phyloP scores from a whole-genome alignment of 2,888 invertebrate species.

The Steinernema carpocapsae region DNA sequence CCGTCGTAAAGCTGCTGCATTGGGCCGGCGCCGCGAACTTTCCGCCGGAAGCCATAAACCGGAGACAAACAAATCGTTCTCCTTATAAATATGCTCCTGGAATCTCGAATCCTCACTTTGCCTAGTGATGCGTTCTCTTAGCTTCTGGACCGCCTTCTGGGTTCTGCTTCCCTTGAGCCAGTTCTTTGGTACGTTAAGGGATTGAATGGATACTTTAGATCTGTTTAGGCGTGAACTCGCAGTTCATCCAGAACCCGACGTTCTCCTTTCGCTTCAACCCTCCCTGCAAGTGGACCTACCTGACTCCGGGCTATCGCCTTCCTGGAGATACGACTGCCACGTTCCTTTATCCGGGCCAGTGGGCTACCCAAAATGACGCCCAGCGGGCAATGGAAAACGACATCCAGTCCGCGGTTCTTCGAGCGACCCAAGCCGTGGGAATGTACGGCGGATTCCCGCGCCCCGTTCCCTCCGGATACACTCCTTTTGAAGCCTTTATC shows the following conservation, averaged over 20 bases:
- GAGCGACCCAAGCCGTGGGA: not conserved
- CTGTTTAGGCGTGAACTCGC: slow-evolving; percentile 7
- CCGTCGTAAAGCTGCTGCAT: not conserved
- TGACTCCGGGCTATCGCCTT: not conserved
- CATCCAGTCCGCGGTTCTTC: slow-evolving; percentile 21
- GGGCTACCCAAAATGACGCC: slow-evolving; percentile 25
- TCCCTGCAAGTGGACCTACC: slow-evolving; percentile 35
- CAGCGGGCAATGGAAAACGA: slow-evolving; percentile 19
- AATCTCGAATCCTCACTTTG: not conserved
- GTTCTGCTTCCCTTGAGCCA: slow-evolving; percentile 9
- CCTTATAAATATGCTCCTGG: not conserved
- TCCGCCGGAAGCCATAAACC: not conserved
- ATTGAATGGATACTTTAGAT: too few species aligned
- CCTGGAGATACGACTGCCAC: slow-evolving; percentile 10
- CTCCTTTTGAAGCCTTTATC: slow-evolving; percentile 15
- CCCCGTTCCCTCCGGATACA: slow-evolving; percentile 25
- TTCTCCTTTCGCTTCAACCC: slow-evolving; percentile 37
- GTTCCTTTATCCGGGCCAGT: slow-evolving; percentile 36
- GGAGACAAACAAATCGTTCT: not conserved
- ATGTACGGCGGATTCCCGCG: slow-evolving; percentile 17
- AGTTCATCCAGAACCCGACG: slow-evolving; percentile 37
- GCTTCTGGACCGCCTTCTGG: slow-evolving; percentile 29
- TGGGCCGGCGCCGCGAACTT: not conserved
- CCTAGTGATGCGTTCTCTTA: slow-evolving; percentile 17
- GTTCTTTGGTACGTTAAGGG: not conserved